A percentile compares a stretch with the other conserved stretches of the same genome.
These are phyloP conservation scores for Hydrotaea cyrtoneurina DNA, from an alignment of 2,888 invertebrate genomes.

Conservation along the genomic window DNA sequence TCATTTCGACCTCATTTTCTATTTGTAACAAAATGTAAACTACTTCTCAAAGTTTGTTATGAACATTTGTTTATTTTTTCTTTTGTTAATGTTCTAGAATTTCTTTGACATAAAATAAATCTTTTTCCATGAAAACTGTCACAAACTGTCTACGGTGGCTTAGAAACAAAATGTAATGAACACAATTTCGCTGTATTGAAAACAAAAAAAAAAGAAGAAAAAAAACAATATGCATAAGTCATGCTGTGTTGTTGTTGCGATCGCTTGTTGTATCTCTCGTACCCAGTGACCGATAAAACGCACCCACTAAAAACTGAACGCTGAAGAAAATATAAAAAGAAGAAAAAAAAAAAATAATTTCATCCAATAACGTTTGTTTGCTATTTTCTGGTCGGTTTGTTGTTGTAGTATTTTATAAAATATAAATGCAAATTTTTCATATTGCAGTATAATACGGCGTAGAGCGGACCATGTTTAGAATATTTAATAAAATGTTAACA, in stretches of 20 bases:
- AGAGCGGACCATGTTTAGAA: constrained; percentile 60
- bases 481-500: constrained; percentile 58
- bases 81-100: constrained; percentile 35
- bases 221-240: constrained; percentile 49
- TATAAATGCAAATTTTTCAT: constrained; percentile 67
- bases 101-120: constrained; percentile 49
- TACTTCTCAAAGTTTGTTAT: neutral
- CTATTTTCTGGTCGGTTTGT: neutral
- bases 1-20: constrained; percentile 28
- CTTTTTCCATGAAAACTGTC: constrained; percentile 65
- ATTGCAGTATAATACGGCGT: constrained; percentile 45
- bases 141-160: constrained; percentile 53
- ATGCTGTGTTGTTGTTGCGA: constrained; percentile 18
- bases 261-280: constrained; percentile 31
- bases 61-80: constrained; percentile 15
- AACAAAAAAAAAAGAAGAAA: too few species aligned
- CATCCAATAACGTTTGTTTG: constrained; percentile 48
- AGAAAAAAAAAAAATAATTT: constrained; percentile 44
- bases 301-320: constrained; percentile 61
- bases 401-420: constrained; percentile 51
- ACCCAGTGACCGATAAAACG: constrained; percentile 75
- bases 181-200: constrained; percentile 21
- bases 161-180: constrained; percentile 44
- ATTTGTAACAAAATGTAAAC: constrained; percentile 12
- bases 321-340: constrained; percentile 41